Percentiles rank a stretch among this genome's conserved stretches.
phyloP scores from a whole-genome alignment of 2,888 invertebrate genomes.

The Hanleya hanleyi region DNA sequence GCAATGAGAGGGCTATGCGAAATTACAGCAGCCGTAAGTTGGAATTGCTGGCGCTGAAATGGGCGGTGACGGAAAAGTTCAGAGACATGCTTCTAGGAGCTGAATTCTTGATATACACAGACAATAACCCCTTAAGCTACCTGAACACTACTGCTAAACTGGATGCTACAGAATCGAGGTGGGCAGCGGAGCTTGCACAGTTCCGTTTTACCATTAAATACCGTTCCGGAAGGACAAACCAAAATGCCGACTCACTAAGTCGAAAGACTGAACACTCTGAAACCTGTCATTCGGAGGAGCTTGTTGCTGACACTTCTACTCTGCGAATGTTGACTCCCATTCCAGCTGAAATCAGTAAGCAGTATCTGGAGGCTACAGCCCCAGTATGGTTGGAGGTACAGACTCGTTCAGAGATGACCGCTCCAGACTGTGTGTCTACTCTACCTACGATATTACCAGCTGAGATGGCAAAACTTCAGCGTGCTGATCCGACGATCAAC shows the following conservation, averaged over 20 bases:
- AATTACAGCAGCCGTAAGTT: conserved; percentile 26
- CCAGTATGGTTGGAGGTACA: neutral
- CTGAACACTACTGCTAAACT: neutral
- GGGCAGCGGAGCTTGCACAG: neutral
- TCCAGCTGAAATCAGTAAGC: neutral
- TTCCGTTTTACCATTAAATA: neutral
- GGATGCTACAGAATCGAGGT: neutral
- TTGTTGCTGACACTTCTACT: neutral
- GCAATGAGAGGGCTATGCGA: neutral
- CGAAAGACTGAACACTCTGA: neutral
- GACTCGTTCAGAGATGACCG: neutral
- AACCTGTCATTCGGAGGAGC: neutral
- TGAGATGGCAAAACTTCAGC: neutral
- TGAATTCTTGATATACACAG: neutral
- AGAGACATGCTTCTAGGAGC: neutral
- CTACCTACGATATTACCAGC: neutral
- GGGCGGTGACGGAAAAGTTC: conserved; percentile 11
- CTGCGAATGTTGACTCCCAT: neutral
- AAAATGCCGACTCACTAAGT: neutral
- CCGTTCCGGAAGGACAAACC: neutral
- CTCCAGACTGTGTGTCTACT: neutral
- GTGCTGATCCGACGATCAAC: neutral
- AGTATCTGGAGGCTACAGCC: neutral
- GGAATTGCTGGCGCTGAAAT: conserved; percentile 21
- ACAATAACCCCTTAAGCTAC: neutral